Evolutionary conservation across 2,888 invertebrate genomes (phyloP), one percentile per base, ranked within the genome.

Genomic region (Platynereis dumerilii): DNA sequence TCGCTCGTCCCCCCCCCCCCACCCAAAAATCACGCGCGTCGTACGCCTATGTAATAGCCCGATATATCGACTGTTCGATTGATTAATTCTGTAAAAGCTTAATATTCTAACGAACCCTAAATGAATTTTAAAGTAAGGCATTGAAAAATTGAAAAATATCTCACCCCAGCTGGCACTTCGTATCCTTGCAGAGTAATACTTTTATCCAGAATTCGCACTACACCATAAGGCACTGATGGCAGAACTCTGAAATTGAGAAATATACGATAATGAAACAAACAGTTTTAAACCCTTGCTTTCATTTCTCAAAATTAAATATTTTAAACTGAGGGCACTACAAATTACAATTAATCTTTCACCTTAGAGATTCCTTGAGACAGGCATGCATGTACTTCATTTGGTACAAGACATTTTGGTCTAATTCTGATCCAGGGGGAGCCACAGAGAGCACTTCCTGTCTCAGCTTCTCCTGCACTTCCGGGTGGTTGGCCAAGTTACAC

Each of bases 341-440:
- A n/a, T n/a, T n/a, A n/a, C n/a, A n/a, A n/a, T n/a, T n/a, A n/a
- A n/a, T n/a, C n/a, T n/a, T n/a, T n/a, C n/a, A 74, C 75, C 75
- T 77, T 15, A 81, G 70, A 0, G 70, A 67, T 56, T 74, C 74
- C 44, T 73, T 73, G 20, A 70, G 45, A 48, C 68, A 67, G 2
- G 72, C 73, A 58, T 70, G 72, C 20, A 74, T 45, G 57, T 73
- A 74, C 26, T 65, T 59, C 67, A 73, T 54, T 5, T 68, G 45
- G 3, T 29, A 28, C 17, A 74, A 56, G 17, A 66, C 58, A 34
- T 34, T 34, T 12, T 34, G 7, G 34, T 34, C 34, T 7, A 34
- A 12, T 5, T 57, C 57, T n/a, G 58, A 55, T 20, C 39, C 52
- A 5, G 52, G 42, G 12, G 69, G 66, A 5, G 71, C 17, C 3